Conservation (phyloP, 2,113 vertebrate species). For the Pelodiscus sinensis region DNA sequence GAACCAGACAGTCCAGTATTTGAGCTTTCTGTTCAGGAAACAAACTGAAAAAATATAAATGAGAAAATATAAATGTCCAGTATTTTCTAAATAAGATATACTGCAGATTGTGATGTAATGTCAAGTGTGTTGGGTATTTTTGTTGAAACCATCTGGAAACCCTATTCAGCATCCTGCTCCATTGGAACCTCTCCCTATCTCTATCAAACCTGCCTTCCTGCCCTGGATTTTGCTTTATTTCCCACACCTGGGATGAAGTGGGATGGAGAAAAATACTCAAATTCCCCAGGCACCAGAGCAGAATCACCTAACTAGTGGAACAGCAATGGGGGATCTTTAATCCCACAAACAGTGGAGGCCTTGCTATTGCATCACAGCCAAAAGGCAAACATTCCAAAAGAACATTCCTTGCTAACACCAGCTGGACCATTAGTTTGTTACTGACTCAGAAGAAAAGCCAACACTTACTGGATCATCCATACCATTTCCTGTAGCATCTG, state of each 20-base stretch:
- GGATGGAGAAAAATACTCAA: conserved; percentile 26
- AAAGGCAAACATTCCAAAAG: background rate
- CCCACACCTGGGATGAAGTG: background rate
- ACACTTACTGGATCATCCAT: background rate
- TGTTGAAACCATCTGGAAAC: too few species aligned
- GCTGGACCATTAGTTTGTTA: background rate
- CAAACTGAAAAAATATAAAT: too few species aligned
- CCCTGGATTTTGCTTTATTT: background rate
- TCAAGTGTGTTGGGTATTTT: too few species aligned
- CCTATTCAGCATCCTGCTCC: background rate
- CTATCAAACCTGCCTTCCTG: background rate
- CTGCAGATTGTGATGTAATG: too few species aligned
- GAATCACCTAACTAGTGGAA: conserved; percentile 29
- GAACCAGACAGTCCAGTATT: too few species aligned
- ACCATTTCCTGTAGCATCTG: background rate
- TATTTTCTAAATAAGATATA: too few species aligned
- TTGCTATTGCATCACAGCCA: background rate
- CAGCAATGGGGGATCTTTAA: conserved; percentile 56
- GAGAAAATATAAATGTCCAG: too few species aligned
- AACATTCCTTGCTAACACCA: background rate
- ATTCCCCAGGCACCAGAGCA: conserved; percentile 17
- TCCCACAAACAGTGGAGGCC: conserved; percentile 55
- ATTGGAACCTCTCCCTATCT: background rate
- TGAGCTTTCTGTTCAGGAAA: too few species aligned
- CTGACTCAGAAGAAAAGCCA: background rate